These are phyloP conservation scores for Thalassoma bifasciatum DNA, from an alignment of 2,113 vertebrate genomes.

Conservation along the genomic window DNA sequence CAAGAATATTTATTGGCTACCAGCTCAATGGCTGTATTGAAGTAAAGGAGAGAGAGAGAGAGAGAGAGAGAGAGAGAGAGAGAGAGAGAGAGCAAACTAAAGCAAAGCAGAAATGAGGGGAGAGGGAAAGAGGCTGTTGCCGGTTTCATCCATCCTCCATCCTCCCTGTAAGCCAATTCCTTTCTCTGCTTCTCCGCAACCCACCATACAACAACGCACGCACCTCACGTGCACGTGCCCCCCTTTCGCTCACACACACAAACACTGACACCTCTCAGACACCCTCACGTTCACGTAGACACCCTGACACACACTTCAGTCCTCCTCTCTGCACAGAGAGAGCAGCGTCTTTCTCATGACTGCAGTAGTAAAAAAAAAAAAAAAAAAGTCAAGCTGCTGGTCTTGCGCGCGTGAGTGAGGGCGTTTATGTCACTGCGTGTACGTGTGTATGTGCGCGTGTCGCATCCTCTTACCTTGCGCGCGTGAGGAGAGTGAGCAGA, in stretches of 20 bases:
- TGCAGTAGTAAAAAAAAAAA: slow-evolving; percentile 32
- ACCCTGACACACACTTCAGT: background rate
- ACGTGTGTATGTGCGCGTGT: slow-evolving; percentile 37
- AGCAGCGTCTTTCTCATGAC: slow-evolving; percentile 33
- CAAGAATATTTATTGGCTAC: slow-evolving; percentile 84
- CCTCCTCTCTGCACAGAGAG: background rate
- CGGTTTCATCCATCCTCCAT: slow-evolving; percentile 57
- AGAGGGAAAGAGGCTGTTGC: slow-evolving; percentile 63
- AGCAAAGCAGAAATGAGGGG: slow-evolving; percentile 41
- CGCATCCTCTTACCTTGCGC: slow-evolving; percentile 78
- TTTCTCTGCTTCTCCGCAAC: slow-evolving; percentile 63
- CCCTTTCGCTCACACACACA: slow-evolving; percentile 14
- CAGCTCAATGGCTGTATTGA: slow-evolving; percentile 83
- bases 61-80: background rate
- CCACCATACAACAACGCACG: slow-evolving; percentile 39
- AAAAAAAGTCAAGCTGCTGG: background rate
- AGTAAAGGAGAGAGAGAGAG: slow-evolving; percentile 49
- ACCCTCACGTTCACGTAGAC: slow-evolving; percentile 37
- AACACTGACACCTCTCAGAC: slow-evolving; percentile 42
- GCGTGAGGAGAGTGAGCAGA: slow-evolving; percentile 73
- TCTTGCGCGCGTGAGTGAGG: slow-evolving; percentile 1
- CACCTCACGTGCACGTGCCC: slow-evolving; percentile 24
- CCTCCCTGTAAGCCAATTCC: slow-evolving; percentile 52
- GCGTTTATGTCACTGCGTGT: slow-evolving; percentile 36
- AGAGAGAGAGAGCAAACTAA: slow-evolving; percentile 28